Percentiles rank a stretch among this genome's conserved stretches.
phyloP scores from a whole-genome alignment of 2,797 vertebrate species.

The Selene dorsalis region DNA sequence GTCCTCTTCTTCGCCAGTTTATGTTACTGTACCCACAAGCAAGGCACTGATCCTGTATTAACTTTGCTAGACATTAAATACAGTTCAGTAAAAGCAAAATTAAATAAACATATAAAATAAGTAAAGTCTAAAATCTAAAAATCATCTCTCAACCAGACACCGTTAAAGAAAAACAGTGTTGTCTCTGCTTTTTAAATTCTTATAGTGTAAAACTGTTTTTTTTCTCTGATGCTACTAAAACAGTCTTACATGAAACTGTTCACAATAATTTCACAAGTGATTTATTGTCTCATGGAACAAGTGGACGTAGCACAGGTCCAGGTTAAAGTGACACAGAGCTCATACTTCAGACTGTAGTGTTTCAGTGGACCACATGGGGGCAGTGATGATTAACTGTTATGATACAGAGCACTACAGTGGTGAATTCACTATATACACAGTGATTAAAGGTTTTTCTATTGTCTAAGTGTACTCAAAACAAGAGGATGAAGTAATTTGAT shows the following conservation, averaged over 20 bases:
- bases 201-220: background rate
- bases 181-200: background rate
- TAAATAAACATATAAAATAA: too few relatives aligned
- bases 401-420: background rate
- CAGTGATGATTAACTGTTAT: background rate
- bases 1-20: background rate
- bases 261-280: background rate
- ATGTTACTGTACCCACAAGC: too few relatives aligned
- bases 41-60: too few relatives aligned
- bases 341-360: background rate
- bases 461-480: too few relatives aligned
- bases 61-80: too few relatives aligned
- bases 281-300: background rate
- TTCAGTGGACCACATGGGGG: background rate
- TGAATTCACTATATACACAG: too few relatives aligned
- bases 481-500: too few relatives aligned
- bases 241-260: background rate
- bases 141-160: background rate
- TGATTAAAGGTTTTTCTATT: too few relatives aligned
- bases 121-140: background rate
- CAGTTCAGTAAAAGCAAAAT: too few relatives aligned
- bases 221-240: conserved; percentile 13
- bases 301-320: background rate
- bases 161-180: background rate
- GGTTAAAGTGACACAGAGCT: background rate